phyloP scores from a whole-genome alignment of 1,140 invertebrate genomes.

The Heliconius nattereri region DNA sequence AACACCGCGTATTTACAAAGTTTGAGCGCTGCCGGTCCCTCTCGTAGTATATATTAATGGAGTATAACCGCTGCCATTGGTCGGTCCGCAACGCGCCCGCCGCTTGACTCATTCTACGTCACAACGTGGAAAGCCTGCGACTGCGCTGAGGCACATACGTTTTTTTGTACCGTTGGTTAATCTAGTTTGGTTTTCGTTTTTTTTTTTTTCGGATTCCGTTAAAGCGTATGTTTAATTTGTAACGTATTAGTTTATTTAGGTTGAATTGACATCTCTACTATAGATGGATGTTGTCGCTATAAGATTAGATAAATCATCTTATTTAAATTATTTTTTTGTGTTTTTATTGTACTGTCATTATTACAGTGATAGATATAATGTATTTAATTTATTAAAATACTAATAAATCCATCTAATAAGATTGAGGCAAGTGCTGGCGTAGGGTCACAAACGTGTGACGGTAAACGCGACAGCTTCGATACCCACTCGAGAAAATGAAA shows the following conservation, averaged over 20 bases:
- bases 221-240: conserved; percentile 16
- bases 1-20: conserved; percentile 48
- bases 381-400: neutral
- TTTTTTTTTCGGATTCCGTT: conserved; percentile 23
- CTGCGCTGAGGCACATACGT: conserved; percentile 24
- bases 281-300: neutral
- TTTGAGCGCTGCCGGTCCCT: conserved; percentile 56
- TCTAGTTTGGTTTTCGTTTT: conserved; percentile 32
- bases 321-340: neutral
- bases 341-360: neutral
- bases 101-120: conserved; percentile 59
- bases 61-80: conserved; percentile 54
- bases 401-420: neutral
- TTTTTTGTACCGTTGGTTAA: conserved; percentile 41
- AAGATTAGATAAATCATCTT: neutral
- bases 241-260: conserved; percentile 1
- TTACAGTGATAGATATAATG: neutral
- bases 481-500: too few relatives aligned
- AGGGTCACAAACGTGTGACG: too few relatives aligned
- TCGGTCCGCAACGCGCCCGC: conserved; percentile 55
- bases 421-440: too few relatives aligned
- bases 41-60: conserved; percentile 61
- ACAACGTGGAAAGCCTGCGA: conserved; percentile 56
- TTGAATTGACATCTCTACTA: conserved; percentile 4
- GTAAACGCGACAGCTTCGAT: too few relatives aligned